Percentiles rank a stretch among this genome's conserved stretches.
Evolutionary conservation across 2,113 vertebrate genomes (phyloP).

Genomic region (Sigmodon hispidus): DNA sequence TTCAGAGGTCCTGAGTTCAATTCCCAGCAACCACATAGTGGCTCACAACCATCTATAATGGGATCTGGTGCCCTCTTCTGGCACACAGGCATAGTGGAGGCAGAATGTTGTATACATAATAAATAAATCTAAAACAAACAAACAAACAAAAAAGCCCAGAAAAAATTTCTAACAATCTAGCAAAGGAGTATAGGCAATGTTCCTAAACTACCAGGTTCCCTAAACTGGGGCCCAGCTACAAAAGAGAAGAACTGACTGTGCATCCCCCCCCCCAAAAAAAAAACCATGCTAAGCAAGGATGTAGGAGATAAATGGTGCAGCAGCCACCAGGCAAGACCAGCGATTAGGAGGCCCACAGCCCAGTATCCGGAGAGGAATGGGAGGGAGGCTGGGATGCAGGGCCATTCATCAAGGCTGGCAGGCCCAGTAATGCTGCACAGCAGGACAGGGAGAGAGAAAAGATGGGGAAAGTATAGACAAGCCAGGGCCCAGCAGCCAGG

Average conservation of each 20-base stretch:
- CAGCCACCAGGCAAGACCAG: constrained; percentile 31
- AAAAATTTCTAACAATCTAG: neutral
- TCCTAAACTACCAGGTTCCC: neutral
- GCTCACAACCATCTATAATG: too few relatives aligned
- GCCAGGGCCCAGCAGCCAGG: neutral
- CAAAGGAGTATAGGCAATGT: neutral
- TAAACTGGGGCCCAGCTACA: neutral
- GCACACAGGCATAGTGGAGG: too few relatives aligned
- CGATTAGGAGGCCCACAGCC: constrained; percentile 68
- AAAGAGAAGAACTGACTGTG: neutral
- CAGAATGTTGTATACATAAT: too few relatives aligned
- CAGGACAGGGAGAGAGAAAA: neutral
- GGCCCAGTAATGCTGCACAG: constrained; percentile 1
- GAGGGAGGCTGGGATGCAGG: constrained; percentile 11
- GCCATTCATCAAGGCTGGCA: constrained; percentile 72
- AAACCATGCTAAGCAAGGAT: constrained; percentile 19
- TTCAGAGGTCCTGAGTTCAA: too few relatives aligned
- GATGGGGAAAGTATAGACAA: neutral
- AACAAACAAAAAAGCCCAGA: neutral
- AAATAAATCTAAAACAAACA: too few relatives aligned
- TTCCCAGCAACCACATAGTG: too few relatives aligned
- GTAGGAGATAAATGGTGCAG: constrained; percentile 48
- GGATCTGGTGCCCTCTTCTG: too few relatives aligned
- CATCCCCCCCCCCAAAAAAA: neutral
- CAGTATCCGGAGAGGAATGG: constrained; percentile 43